Conservation (phyloP, 2,888 invertebrate species). For the Amblyteles armatorius region DNA sequence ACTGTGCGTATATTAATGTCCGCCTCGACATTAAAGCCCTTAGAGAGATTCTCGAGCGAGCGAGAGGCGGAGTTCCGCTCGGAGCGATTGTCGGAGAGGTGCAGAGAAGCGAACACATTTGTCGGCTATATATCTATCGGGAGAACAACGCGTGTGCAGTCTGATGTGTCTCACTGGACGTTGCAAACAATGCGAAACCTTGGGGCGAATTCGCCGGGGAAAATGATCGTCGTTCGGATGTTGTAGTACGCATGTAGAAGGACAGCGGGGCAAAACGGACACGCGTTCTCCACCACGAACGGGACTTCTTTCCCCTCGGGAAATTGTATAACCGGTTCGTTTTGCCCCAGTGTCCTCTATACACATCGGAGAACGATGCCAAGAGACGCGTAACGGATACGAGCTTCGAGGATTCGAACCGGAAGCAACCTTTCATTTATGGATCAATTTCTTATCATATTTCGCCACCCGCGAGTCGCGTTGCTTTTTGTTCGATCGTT, state of each 20-base stretch:
- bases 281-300: too few species aligned
- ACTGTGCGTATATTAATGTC: constrained; percentile 89
- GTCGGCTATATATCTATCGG: constrained; percentile 2
- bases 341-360: constrained; percentile 2
- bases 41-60: background rate
- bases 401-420: constrained; percentile 20
- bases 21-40: constrained; percentile 15
- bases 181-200: constrained; percentile 23
- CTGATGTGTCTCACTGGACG: constrained; percentile 11
- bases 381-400: constrained; percentile 31
- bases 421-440: constrained; percentile 49
- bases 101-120: background rate
- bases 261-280: too few species aligned
- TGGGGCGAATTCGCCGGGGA: constrained; percentile 21
- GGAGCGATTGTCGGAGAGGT: constrained; percentile 20
- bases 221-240: constrained; percentile 5
- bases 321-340: too few species aligned
- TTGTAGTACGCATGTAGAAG: too few species aligned
- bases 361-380: constrained; percentile 18
- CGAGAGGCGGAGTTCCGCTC: constrained; percentile 23
- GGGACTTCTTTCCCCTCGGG: too few species aligned
- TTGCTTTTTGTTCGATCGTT: constrained; percentile 37
- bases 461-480: constrained; percentile 51
- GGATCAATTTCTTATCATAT: constrained; percentile 64
- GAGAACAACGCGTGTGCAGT: constrained; percentile 33